Conservation (phyloP, 2,113 vertebrate genomes). For the Hipposideros armiger region DNA sequence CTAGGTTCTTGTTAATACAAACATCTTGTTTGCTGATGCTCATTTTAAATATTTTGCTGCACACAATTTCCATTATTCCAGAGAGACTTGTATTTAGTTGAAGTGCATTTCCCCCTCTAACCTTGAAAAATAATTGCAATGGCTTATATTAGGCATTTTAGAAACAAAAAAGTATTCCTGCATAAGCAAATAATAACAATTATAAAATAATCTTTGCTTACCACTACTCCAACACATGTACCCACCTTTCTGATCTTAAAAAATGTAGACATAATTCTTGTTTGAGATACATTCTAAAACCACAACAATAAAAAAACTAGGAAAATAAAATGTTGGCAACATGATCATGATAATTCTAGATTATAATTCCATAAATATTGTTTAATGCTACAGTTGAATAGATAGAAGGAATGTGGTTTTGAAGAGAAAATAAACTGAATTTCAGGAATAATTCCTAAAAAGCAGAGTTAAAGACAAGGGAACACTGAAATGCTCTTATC, state of each 20-base stretch:
- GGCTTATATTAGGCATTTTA: constrained; percentile 78
- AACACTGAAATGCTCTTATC: constrained; percentile 78
- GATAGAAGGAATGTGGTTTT: constrained; percentile 82
- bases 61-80: constrained; percentile 85
- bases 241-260: constrained; percentile 85
- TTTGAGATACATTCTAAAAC: constrained; percentile 48
- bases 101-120: constrained; percentile 69
- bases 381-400: constrained; percentile 76
- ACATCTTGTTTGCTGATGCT: constrained; percentile 83
- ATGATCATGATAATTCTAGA: constrained; percentile 85
- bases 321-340: constrained; percentile 75
- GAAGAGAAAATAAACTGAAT: constrained; percentile 83
- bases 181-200: constrained; percentile 79
- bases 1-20: constrained; percentile 82
- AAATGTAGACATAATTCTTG: constrained; percentile 82
- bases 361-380: constrained; percentile 73
- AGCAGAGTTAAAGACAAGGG: constrained; percentile 67
- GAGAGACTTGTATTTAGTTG: constrained; percentile 80
- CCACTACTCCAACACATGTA: constrained; percentile 62
- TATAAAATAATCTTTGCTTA: constrained; percentile 47
- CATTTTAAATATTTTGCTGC: constrained; percentile 81
- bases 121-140: constrained; percentile 79
- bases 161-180: constrained; percentile 64
- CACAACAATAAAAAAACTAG: constrained; percentile 78
- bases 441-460: constrained; percentile 83